Base-by-base conservation (phyloP, 2,113 vertebrate species). In the Psilopogon haemacephalus region DNA sequence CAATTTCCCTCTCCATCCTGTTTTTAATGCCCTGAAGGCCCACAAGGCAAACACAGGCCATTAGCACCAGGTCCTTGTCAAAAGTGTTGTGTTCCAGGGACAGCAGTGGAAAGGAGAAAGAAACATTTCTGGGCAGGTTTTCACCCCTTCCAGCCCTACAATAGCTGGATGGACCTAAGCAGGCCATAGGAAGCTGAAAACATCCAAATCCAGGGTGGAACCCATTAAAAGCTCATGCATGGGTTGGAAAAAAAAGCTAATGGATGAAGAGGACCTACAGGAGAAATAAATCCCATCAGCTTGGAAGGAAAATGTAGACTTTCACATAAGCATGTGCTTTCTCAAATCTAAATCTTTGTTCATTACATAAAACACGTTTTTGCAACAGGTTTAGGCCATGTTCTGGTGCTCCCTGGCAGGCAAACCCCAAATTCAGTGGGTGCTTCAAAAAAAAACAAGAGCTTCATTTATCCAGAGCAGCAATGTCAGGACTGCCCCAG, bases 401-500 rank as follows among this genome's bases (percentile, higher is more conserved):
- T 16, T 42, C 33, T 46, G 15, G 12, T 37, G 48, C 19, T 60
- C 9, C 26, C 40, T 77, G 35, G 8, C 23, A 76, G 19, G 38
- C 26, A 72, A 38, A 18, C 6, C 33, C 26, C 63, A 60, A 26
- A 76, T 35, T 56, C 59, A 62, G 11, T 23, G 30, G 1, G 11
- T 37, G 26, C 35, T 80, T 65, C 59, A 88, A n/a, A 62, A 72
- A 86, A 80, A 60, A 0, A 20, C 10, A 1, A 37, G 42, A 64
- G 4, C 38, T 82, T 72, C 10, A 2, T 63, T 74, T 8, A 15
- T 76, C 18, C 44, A 35, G 54, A 48, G 48, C 5, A n/a, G 44
- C 17, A 24, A 33, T 15, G 20, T 5, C 26, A 55, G 15, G 48
- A 24, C 17, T 82, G 32, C n/a, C 42, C 24, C 0, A 0, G 20